Conservation (phyloP, 1,140 invertebrate genomes). For the Drosophila trapezifrons region DNA sequence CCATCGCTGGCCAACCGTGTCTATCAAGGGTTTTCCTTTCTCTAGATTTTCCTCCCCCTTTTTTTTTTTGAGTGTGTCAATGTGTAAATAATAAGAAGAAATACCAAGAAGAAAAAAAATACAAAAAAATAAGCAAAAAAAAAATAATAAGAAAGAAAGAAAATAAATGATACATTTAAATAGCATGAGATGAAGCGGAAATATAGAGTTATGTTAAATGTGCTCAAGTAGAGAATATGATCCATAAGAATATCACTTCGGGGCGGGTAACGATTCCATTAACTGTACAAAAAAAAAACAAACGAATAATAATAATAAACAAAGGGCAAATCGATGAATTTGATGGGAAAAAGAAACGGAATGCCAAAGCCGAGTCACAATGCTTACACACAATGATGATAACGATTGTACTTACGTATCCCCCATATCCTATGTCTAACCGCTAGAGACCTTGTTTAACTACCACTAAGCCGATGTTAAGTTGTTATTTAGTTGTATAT, state of each 20-base stretch:
- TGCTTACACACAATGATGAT: slow-evolving; percentile 34
- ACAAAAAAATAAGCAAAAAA: background rate
- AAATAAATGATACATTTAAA: slow-evolving; percentile 33
- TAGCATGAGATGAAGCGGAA: slow-evolving; percentile 33
- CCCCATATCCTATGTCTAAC: slow-evolving; percentile 39
- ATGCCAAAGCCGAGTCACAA: slow-evolving; percentile 29
- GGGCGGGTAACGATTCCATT: slow-evolving; percentile 60
- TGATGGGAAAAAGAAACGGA: slow-evolving; percentile 13
- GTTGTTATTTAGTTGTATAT: slow-evolving; percentile 56
- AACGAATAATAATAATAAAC: slow-evolving; percentile 32
- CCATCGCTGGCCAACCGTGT: slow-evolving; percentile 17
- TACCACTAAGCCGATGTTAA: slow-evolving; percentile 43
- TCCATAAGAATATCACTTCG: slow-evolving; percentile 42
- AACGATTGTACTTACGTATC: slow-evolving; percentile 36
- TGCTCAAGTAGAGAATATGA: slow-evolving; percentile 52
- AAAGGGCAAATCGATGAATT: background rate
- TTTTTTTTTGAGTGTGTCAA: slow-evolving; percentile 32
- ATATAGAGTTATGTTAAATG: slow-evolving; percentile 39
- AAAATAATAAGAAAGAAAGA: slow-evolving; percentile 14
- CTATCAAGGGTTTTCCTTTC: slow-evolving; percentile 37
- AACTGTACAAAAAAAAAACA: slow-evolving; percentile 73
- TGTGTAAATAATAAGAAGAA: slow-evolving; percentile 53
- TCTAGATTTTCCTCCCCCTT: slow-evolving; percentile 9
- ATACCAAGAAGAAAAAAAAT: slow-evolving; percentile 8
- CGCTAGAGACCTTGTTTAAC: slow-evolving; percentile 35